These are phyloP conservation scores for Drosophila sordidula DNA, from an alignment of 2,888 invertebrate species.

Conservation along the genomic window DNA sequence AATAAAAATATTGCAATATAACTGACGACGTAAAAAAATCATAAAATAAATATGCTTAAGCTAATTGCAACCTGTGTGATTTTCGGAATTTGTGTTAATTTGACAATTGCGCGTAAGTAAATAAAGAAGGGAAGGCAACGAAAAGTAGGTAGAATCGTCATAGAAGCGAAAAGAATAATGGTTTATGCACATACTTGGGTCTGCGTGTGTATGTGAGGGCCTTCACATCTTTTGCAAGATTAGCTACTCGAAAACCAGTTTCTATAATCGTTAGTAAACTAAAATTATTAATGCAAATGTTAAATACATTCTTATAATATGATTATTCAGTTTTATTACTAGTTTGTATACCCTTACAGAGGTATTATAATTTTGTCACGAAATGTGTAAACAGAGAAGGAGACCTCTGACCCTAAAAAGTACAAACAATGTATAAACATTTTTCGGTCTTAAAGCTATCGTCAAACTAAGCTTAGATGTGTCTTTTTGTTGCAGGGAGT, in stretches of 20 bases:
- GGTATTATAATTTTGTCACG: no score
- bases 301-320: slow-evolving; percentile 8
- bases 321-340: slow-evolving; percentile 11
- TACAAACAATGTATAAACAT: no score
- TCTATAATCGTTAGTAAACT: slow-evolving; percentile 32
- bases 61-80: slow-evolving; percentile 29
- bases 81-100: slow-evolving; percentile 33
- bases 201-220: slow-evolving; percentile 25
- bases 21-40: slow-evolving; percentile 51
- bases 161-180: slow-evolving; percentile 23
- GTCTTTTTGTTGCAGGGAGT: no score
- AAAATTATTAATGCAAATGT: slow-evolving; percentile 32
- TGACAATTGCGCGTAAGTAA: slow-evolving; percentile 65
- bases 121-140: slow-evolving; percentile 4
- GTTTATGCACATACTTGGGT: slow-evolving; percentile 20
- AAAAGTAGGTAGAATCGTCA: slow-evolving; percentile 21
- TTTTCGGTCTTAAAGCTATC: no score
- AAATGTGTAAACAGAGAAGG: no score
- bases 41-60: slow-evolving; percentile 41
- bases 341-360: not conserved
- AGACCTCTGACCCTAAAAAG: no score
- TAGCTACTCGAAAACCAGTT: slow-evolving; percentile 62
- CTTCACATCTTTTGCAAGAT: slow-evolving; percentile 40
- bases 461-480: no score
- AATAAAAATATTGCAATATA: slow-evolving; percentile 19